A percentile compares a stretch with the other conserved stretches of the same genome.
Evolutionary conservation across 2,113 vertebrate species (phyloP).

Genomic region (Chaetodon auriga): DNA sequence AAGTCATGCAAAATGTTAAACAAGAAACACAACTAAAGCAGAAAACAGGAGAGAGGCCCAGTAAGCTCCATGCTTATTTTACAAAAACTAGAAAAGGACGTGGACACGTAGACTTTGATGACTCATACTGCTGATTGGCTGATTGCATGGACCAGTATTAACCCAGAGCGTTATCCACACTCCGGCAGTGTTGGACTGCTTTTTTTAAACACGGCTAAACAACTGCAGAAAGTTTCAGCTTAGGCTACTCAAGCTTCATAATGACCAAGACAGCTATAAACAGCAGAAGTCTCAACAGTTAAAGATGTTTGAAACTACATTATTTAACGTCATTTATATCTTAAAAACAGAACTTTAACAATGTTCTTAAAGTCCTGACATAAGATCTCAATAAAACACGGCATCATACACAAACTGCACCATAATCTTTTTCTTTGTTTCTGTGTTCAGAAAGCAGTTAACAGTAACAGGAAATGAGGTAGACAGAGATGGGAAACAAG

Average conservation of each 20-base stretch:
- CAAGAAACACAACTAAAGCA: neutral
- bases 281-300: neutral
- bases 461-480: too few species aligned
- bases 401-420: too few species aligned
- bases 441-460: too few species aligned
- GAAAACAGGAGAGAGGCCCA: neutral
- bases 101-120: neutral
- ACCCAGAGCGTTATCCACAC: neutral
- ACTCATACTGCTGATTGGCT: neutral
- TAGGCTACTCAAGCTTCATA: neutral
- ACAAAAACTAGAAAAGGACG: neutral
- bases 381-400: too few species aligned
- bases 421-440: too few species aligned
- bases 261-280: neutral
- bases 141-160: neutral
- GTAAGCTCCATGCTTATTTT: too few species aligned
- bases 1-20: neutral
- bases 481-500: too few species aligned
- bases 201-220: neutral
- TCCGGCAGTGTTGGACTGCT: neutral
- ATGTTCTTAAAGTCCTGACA: too few species aligned
- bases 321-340: too few species aligned
- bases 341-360: too few species aligned
- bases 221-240: neutral
- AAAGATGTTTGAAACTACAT: neutral